A percentile compares a stretch with the other conserved stretches of the same genome.
These are phyloP conservation scores for Lycodopsis pacificus DNA, from an alignment of 2,797 vertebrate genomes.

Conservation along the genomic window DNA sequence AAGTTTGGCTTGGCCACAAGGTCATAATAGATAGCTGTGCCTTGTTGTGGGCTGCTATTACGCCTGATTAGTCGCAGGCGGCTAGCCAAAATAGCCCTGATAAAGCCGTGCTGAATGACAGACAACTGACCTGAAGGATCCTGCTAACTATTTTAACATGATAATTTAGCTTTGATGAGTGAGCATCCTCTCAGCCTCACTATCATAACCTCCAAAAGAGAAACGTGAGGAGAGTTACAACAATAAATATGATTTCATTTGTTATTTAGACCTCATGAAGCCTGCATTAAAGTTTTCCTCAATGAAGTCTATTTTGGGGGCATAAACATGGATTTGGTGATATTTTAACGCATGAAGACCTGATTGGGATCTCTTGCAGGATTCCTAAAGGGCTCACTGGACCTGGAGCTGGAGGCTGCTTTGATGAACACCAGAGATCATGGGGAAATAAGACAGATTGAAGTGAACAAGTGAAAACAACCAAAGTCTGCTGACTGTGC, in stretches of 20 bases:
- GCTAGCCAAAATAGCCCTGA: conserved; percentile 17
- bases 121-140: neutral
- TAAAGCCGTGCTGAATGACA: conserved; percentile 14
- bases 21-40: conserved; percentile 29
- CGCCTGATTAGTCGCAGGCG: neutral
- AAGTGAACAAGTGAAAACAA: neutral
- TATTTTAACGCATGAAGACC: conserved; percentile 2
- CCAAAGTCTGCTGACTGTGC: neutral
- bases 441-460: neutral
- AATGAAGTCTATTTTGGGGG: neutral
- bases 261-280: neutral
- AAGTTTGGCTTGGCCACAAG: conserved; percentile 16
- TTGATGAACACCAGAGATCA: neutral
- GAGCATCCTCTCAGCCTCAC: neutral
- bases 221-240: neutral
- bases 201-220: neutral
- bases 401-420: neutral
- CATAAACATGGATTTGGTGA: neutral
- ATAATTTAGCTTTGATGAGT: conserved; percentile 14
- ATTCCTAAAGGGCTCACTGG: neutral
- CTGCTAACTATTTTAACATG: neutral
- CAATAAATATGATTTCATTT: neutral
- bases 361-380: neutral
- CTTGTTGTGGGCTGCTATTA: conserved; percentile 19
- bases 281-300: neutral